Percentiles rank a stretch among this genome's conserved stretches.
Conservation (phyloP, 2,113 vertebrate species). For the Paraplagusia blochii region DNA sequence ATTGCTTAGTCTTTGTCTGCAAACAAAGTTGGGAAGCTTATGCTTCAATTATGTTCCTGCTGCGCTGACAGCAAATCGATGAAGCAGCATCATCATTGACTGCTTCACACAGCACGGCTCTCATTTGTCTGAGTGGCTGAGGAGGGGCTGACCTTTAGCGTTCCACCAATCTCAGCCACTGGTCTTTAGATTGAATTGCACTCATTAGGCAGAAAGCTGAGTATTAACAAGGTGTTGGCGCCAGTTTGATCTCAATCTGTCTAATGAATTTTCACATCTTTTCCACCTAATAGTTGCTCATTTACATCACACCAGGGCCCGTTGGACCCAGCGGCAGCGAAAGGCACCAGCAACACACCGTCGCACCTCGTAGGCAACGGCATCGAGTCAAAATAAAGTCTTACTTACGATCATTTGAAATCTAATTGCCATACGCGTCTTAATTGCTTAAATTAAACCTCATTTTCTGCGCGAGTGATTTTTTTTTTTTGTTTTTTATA, state of each 20-base stretch:
- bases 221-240: constrained; percentile 9
- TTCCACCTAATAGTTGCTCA: constrained; percentile 2
- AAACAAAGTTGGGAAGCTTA: constrained; percentile 3
- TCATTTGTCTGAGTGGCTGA: constrained; percentile 1
- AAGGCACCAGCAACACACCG: background rate
- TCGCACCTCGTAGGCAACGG: background rate
- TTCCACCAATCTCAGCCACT: background rate
- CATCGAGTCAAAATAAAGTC: background rate
- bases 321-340: background rate
- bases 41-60: constrained; percentile 2
- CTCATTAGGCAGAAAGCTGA: constrained; percentile 4
- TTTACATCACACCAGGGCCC: background rate
- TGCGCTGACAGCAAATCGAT: constrained; percentile 3
- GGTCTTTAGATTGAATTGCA: constrained; percentile 15
- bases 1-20: background rate
- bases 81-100: background rate
- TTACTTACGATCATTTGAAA: too few relatives aligned
- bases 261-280: constrained; percentile 14
- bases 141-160: background rate
- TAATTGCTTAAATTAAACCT: too few relatives aligned
- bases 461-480: too few relatives aligned
- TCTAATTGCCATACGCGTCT: too few relatives aligned
- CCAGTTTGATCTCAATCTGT: constrained; percentile 18
- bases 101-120: background rate
- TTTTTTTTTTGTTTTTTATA: background rate